Percentiles rank a stretch among this genome's conserved stretches.
Evolutionary conservation across 1,140 invertebrate genomes (phyloP).

Genomic region (Amyelois transitella): DNA sequence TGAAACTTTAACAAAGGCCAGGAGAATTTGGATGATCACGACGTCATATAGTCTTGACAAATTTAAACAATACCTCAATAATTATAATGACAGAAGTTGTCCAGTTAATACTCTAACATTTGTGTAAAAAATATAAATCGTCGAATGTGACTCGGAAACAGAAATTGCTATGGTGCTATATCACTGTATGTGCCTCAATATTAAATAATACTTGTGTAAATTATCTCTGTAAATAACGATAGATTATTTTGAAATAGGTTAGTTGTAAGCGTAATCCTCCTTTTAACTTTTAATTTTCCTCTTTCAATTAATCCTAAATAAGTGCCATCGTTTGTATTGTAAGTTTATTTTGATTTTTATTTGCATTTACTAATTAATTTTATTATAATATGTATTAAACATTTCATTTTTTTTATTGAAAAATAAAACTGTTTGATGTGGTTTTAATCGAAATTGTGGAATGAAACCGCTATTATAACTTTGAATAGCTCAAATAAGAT

Average conservation of each 20-base stretch:
- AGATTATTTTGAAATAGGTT: not conserved
- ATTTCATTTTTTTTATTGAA: too few species aligned
- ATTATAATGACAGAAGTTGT: not conserved
- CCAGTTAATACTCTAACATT: not conserved
- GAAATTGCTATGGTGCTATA: constrained; percentile 45
- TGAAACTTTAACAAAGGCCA: too few species aligned
- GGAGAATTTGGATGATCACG: not conserved
- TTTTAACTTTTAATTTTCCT: not conserved
- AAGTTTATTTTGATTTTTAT: not conserved
- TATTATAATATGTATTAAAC: not conserved
- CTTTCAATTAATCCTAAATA: not conserved
- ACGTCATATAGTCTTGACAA: not conserved
- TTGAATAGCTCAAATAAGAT: too few species aligned
- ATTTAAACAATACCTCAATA: not conserved
- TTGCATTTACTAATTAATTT: not conserved
- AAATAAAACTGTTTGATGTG: too few species aligned
- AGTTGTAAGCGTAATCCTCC: not conserved
- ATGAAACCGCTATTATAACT: too few species aligned
- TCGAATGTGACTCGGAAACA: not conserved
- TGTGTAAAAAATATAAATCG: not conserved
- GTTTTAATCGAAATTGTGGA: too few species aligned
- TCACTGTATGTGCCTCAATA: constrained; percentile 61
- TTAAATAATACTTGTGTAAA: constrained; percentile 9
- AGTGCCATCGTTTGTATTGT: constrained; percentile 1
- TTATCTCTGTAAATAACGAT: not conserved